Base-by-base conservation (phyloP, 2,888 invertebrate genomes). In the Amorpha juglandis region DNA sequence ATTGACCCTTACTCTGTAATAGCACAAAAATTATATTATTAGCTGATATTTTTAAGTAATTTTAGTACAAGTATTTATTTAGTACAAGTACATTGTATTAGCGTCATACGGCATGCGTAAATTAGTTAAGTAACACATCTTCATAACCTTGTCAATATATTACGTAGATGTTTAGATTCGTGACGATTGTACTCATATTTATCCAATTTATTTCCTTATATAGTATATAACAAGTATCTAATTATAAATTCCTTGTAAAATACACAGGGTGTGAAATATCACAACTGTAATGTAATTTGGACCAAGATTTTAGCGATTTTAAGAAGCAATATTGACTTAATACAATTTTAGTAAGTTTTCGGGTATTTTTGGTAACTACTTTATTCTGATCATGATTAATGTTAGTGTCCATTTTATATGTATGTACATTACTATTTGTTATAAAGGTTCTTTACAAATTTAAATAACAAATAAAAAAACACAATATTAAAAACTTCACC, bases 201-300 rank as follows among this genome's bases (percentile, higher is more conserved):
- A 51, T 50, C 42, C 38, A 53, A 62, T 66, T 52, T 62, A 67
- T 67, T 67, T 67, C 67, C 67, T 67, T 67, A 64, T 64, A 62
- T 53, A 42, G 62, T 66, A 52, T 62, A 52, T 47, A 55, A 47
- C 35, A 58, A 38, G 27, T 12, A 33, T 58, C 64, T 58, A 65
- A 65, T 65, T 58, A 35, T 65, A 55, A 58, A 47, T 47, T 53
- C 64, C 64, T 65, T 65, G 64, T 64, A 55, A 47, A 48, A 21
- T 55, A 58, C 16, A 48, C 19, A 19, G 3, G 48, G 58, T 58
- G 42, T 19, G 58, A 58, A 58, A 58, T 19, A 58, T 58, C 58
- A 58, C 58, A 58, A 6, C 12, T 52, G 27, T 14, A 19, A 38
- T 16, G 42, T 58, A 12, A 58, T 19, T 58, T 42, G 12, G 12